phyloP scores from a whole-genome alignment of 2,113 vertebrate genomes.

The Odontophorus gujanensis region DNA sequence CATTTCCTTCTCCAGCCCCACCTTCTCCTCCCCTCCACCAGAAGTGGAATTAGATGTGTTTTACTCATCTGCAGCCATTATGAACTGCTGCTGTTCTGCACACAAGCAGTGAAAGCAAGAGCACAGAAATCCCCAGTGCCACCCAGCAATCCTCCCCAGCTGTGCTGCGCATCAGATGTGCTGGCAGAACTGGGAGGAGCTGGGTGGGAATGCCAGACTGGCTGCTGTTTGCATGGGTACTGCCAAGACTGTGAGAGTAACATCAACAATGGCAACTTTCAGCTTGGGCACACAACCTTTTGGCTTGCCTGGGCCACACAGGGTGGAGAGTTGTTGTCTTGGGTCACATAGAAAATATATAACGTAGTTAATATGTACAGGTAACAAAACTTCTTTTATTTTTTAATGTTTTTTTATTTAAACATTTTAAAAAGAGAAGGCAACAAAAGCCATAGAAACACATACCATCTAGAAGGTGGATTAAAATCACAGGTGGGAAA shows the following conservation, averaged over 20 bases:
- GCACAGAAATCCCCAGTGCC: too few species aligned
- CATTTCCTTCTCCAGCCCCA: neutral
- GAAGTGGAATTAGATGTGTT: neutral
- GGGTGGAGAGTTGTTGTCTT: too few species aligned
- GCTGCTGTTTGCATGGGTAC: too few species aligned
- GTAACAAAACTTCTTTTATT: too few species aligned
- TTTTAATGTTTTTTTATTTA: too few species aligned
- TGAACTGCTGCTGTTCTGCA: neutral
- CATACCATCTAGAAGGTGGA: neutral
- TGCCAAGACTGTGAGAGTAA: neutral
- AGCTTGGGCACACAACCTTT: too few species aligned
- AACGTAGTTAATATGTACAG: too few species aligned
- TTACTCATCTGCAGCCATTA: neutral
- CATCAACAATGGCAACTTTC: neutral
- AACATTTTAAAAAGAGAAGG: neutral
- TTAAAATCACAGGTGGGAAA: neutral
- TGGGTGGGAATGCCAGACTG: accelerated
- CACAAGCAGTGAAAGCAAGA: too few species aligned
- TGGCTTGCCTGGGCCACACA: too few species aligned
- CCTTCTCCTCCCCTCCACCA: neutral
- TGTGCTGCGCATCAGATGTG: neutral
- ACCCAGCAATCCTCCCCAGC: accelerated
- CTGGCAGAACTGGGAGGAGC: neutral
- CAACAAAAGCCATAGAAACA: neutral
- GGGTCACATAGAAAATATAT: too few species aligned